Evolutionary conservation across 2,888 invertebrate genomes (phyloP).

Genomic region (Stenurella melanura): DNA sequence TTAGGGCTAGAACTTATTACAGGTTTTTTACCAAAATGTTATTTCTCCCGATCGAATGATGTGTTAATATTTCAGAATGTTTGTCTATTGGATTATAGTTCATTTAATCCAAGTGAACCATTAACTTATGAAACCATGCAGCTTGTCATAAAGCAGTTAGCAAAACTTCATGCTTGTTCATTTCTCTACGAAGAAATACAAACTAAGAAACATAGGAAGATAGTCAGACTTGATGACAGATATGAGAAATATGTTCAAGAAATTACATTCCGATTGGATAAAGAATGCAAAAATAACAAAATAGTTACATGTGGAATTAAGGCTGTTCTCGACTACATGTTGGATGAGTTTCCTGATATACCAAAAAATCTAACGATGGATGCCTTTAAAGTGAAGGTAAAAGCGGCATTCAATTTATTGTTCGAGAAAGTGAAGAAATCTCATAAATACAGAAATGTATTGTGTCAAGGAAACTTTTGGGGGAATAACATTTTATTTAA

Average conservation of each 20-base stretch:
- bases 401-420: conserved; percentile 31
- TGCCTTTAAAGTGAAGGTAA: conserved; percentile 42
- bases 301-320: conserved; percentile 13
- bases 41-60: conserved; percentile 64
- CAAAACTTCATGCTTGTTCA: conserved; percentile 64
- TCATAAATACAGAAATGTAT: conserved; percentile 68
- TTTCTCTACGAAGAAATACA: conserved; percentile 65
- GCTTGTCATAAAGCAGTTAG: conserved; percentile 58
- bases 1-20: conserved; percentile 55
- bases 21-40: conserved; percentile 67
- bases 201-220: conserved; percentile 51
- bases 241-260: conserved; percentile 59
- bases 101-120: conserved; percentile 41
- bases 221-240: conserved; percentile 60
- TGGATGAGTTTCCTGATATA: conserved; percentile 50
- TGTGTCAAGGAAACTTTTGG: conserved; percentile 68
- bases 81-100: conserved; percentile 46
- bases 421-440: conserved; percentile 68
- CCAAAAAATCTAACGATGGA: conserved; percentile 41
- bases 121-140: conserved; percentile 57
- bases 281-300: background rate
- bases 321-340: conserved; percentile 35
- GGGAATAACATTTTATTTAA: conserved; percentile 65
- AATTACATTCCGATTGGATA: conserved; percentile 13
- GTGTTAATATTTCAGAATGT: conserved; percentile 71